Base-by-base conservation (phyloP, 2,888 invertebrate species). In the Melipona beecheii region DNA sequence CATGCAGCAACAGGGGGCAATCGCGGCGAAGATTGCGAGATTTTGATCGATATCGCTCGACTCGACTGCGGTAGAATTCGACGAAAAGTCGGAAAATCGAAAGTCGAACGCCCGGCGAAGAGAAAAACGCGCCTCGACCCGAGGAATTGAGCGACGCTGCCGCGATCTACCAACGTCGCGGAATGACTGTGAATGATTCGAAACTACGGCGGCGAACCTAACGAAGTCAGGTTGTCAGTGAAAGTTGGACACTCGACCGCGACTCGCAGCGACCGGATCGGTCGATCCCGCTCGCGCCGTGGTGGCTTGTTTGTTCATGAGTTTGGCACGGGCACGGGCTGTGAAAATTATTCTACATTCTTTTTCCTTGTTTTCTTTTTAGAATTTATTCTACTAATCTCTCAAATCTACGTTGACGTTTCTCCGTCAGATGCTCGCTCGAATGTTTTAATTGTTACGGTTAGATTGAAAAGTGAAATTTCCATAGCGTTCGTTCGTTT, bases 171-270 rank as follows among this genome's bases (percentile, higher is more conserved):
- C 90, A 87, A 75, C 87, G 90, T 85, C 87, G 87, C 88, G 89
- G 89, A 91, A 92, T 92, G 92, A 93, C 93, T 93, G 93, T 90
- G 92, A 93, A 93, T 93, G 91, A 91, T 87, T 92, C 87, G 91
- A 91, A 91, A 91, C 89, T 78, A 68, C 85, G 73, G 86, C 85
- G 81, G 89, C 87, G 87, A 69, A 80, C 87, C 86, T 86, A 85
- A 87, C 89, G 86, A 90, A n/a, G n/a, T n/a, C n/a, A n/a, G n/a
- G 92, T 90, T 88, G 93, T 91, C 89, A 92, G 92, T 92, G 92
- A 92, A 92, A 92, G 92, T 92, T 91, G 83, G 81, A 87, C 90
- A 86, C 81, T 88, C 88, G 90, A 75, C 84, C 78, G 87, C 80
- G 70, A 72, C 85, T 81, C 78, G 77, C 83, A 69, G 80, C 76